Base-by-base conservation (phyloP, 2,113 vertebrate species). In the Dunckerocampus dactyliophorus region DNA sequence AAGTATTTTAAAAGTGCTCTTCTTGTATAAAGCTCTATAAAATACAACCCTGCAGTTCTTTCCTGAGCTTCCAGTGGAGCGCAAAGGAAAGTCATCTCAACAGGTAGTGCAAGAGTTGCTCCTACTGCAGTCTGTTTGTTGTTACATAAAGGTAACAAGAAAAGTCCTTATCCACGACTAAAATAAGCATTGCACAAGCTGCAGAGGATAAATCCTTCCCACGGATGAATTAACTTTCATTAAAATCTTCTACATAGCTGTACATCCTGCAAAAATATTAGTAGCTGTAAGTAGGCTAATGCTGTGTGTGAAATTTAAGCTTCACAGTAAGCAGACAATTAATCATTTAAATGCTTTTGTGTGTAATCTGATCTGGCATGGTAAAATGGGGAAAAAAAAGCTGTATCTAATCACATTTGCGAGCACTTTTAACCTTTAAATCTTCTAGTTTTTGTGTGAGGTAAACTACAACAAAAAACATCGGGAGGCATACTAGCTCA, bases 51-150 rank as follows among this genome's bases (percentile, higher is more conserved):
- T n/a, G 11, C 17, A 37, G 31, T 37, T 31, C 28, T 54, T 53
- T 53, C 34, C 28, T 34, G 52, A n/a, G 52, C 52, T 39, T 55
- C 11, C n/a, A 55, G 31, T 12, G 34, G 31, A 55, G 28, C 34
- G 34, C 34, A n/a, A 55, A 55, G 52, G 17, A 53, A 52, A 31
- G 28, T 53, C 51, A 37, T 55, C 31, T 19, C 52, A 55, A 55
- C 52, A 55, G 31, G 52, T 54, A 54, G 52, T 37, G 52, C 17
- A 24, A 11, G 20, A 17, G 42, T 46, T 24, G 42, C 20, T 24
- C 14, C 43, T 15, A 5, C 31, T 0, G 6, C 10, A 46, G 22
- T 61, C 21, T 16, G 20, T 47, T 46, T 53, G 31, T 19, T 19
- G 52, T 55, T 55, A 31, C 52, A 55, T 47, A 47, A 45, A 43